These are phyloP conservation scores for Nephrotoma appendiculata DNA, from an alignment of 2,888 invertebrate genomes.

Conservation along the genomic window DNA sequence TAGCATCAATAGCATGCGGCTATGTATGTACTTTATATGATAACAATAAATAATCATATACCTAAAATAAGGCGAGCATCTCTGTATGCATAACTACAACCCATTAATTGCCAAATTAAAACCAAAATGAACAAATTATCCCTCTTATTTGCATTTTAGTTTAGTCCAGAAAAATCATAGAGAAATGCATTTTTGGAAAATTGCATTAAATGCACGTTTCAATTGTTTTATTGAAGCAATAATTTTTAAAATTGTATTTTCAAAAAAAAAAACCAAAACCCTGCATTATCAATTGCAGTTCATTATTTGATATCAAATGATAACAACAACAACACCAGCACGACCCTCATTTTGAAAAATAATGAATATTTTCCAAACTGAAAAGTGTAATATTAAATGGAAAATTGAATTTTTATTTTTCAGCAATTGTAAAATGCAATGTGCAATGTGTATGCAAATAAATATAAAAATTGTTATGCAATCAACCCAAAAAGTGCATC, in stretches of 20 bases:
- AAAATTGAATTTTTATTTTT: not conserved
- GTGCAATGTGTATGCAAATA: not conserved
- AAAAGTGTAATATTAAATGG: not conserved
- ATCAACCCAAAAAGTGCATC: not conserved
- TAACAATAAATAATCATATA: not conserved
- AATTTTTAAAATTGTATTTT: not conserved
- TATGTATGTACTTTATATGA: not conserved
- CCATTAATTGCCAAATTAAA: not conserved
- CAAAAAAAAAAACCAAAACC: not conserved
- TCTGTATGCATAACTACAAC: not conserved
- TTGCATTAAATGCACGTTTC: conserved; percentile 3
- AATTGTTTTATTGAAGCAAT: not conserved
- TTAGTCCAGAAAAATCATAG: not conserved
- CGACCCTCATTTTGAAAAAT: not conserved
- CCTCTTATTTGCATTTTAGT: not conserved
- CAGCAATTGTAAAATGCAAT: not conserved
- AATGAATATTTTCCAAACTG: not conserved
- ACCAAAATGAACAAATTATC: not conserved
- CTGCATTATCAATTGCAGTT: not conserved
- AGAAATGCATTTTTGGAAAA: not conserved
- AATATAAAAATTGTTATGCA: not conserved
- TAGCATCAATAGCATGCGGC: no score
- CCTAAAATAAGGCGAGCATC: not conserved
- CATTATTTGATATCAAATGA: not conserved
- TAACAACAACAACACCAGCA: not conserved